phyloP scores from a whole-genome alignment of 2,797 vertebrate genomes.

The Momotus momota region DNA sequence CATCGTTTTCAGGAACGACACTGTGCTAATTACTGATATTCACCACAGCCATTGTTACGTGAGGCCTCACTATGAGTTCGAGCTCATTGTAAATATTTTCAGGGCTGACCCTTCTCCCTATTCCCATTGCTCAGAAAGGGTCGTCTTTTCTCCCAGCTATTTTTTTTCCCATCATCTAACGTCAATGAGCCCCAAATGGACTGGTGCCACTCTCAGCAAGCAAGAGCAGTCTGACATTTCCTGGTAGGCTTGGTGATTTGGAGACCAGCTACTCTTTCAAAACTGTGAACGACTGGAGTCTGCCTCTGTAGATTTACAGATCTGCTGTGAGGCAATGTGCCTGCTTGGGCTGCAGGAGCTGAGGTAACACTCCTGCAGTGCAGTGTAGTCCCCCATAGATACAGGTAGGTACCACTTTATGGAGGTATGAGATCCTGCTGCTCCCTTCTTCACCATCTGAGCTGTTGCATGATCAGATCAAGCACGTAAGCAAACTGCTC shows the following conservation, averaged over 20 bases:
- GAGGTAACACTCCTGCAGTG: neutral
- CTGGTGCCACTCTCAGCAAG: neutral
- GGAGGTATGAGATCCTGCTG: neutral
- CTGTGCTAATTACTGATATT: neutral
- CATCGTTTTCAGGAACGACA: neutral
- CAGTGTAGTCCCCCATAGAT: neutral
- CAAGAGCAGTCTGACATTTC: fast-evolving
- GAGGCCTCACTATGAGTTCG: neutral
- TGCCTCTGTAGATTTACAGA: neutral
- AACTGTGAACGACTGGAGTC: neutral
- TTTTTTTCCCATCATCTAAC: neutral
- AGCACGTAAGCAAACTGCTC: too few relatives aligned
- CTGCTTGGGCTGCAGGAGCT: neutral
- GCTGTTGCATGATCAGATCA: neutral
- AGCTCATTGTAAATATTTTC: neutral
- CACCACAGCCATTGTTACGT: neutral
- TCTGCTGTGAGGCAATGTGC: neutral
- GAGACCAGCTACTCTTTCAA: neutral
- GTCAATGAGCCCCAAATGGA: neutral
- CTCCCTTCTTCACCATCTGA: neutral
- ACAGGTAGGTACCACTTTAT: neutral
- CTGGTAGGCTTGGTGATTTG: neutral
- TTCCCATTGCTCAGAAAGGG: neutral
- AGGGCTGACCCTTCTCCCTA: neutral
- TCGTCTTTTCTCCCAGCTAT: neutral